Percentiles rank a stretch among this genome's conserved stretches.
Evolutionary conservation across 2,113 vertebrate species (phyloP).

Genomic region (Cathartes aura): DNA sequence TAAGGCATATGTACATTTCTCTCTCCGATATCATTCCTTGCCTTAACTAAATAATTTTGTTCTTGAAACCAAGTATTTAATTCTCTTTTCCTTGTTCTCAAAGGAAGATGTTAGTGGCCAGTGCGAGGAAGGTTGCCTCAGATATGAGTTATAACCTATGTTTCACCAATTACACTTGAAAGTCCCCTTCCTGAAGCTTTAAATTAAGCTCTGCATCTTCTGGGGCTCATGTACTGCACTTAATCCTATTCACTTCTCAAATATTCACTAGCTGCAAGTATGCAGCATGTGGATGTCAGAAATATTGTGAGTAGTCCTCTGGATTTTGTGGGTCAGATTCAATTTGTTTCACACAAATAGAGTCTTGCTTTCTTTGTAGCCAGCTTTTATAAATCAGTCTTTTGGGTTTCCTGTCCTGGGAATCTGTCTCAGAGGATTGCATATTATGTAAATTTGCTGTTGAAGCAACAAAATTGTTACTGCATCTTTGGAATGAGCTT

Average conservation of each 20-base stretch:
- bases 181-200: background rate
- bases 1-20: background rate
- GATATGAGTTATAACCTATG: background rate
- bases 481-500: background rate
- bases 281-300: background rate
- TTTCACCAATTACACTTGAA: background rate
- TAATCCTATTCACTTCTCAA: background rate
- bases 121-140: background rate
- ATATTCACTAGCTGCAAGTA: background rate
- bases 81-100: background rate
- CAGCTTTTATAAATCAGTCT: background rate
- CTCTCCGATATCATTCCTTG: background rate
- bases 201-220: background rate
- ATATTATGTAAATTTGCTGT: background rate
- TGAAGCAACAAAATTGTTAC: background rate
- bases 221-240: background rate
- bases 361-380: background rate
- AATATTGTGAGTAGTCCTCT: background rate
- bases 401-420: background rate
- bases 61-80: background rate
- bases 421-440: background rate
- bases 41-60: background rate
- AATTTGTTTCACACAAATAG: constrained; percentile 1
- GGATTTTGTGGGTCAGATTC: background rate
- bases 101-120: background rate